Conservation (phyloP, 2,797 vertebrate species). For the Lepus townsendii region DNA sequence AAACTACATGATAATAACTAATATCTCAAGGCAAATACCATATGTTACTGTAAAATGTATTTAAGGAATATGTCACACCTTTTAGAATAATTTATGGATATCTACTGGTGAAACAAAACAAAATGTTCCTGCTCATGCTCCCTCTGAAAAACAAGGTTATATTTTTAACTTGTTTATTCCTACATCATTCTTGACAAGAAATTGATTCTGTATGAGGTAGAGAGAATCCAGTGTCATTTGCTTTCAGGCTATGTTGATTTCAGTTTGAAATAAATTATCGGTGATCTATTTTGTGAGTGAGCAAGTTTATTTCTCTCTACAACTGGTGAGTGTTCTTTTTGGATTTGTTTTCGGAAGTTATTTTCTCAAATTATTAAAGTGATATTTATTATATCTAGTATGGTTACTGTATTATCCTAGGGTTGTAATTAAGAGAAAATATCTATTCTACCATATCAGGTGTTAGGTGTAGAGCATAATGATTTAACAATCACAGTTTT, state of each 20-base stretch:
- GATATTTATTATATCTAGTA: background rate
- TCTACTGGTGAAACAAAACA: slow-evolving; percentile 75
- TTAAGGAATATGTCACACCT: slow-evolving; percentile 82
- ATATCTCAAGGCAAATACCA: slow-evolving; percentile 71
- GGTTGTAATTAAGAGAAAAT: background rate
- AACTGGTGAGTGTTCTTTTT: background rate
- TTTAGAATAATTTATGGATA: slow-evolving; percentile 83
- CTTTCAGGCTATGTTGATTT: slow-evolving; percentile 70
- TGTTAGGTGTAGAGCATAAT: background rate
- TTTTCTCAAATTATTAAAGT: background rate
- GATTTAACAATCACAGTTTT: background rate
- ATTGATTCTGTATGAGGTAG: background rate
- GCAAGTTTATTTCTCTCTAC: slow-evolving; percentile 45
- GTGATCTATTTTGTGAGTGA: background rate
- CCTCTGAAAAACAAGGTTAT: slow-evolving; percentile 75
- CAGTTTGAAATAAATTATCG: slow-evolving; percentile 69
- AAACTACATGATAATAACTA: slow-evolving; percentile 79
- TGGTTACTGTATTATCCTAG: background rate
- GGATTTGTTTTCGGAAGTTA: slow-evolving; percentile 16
- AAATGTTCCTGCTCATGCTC: slow-evolving; percentile 72
- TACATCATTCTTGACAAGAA: background rate
- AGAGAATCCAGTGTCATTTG: slow-evolving; percentile 35
- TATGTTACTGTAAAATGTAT: slow-evolving; percentile 83
- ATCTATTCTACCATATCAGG: background rate
- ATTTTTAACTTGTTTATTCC: slow-evolving; percentile 68